Percentiles rank a stretch among this genome's conserved stretches.
Evolutionary conservation across 2,888 invertebrate genomes (phyloP).

Genomic region (Drosophila diplacantha): DNA sequence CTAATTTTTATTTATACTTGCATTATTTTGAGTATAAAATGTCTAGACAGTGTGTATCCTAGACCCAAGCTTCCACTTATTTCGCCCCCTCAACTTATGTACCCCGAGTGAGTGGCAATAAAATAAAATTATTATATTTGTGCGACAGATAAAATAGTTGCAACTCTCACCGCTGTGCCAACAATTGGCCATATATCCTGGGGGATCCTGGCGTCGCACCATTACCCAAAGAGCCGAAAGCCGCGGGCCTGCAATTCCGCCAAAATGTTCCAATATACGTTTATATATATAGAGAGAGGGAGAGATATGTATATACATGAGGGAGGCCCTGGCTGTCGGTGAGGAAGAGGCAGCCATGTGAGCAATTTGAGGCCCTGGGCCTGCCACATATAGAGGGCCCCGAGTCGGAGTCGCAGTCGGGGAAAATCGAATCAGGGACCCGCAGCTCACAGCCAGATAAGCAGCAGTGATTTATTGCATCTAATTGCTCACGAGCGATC

Average conservation of each 20-base stretch:
- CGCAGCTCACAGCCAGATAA: conserved; percentile 49
- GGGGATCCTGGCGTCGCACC: conserved; percentile 21
- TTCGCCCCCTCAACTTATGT: conserved; percentile 13
- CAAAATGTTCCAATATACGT: conserved; percentile 14
- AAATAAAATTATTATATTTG: conserved; percentile 36
- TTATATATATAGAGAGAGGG: not conserved
- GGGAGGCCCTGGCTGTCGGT: not conserved
- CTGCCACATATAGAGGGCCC: conserved; percentile 26
- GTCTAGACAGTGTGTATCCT: not conserved
- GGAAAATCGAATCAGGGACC: conserved; percentile 37
- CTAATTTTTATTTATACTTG: not conserved
- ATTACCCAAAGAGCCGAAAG: conserved; percentile 22
- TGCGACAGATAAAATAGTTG: conserved; percentile 37
- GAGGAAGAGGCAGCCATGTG: conserved; percentile 50
- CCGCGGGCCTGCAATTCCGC: conserved; percentile 35
- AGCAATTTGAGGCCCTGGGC: conserved; percentile 41
- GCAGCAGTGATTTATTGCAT: conserved; percentile 61
- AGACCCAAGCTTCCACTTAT: not conserved
- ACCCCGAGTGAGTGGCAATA: conserved; percentile 13
- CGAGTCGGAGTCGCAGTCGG: conserved; percentile 15
- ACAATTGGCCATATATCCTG: conserved; percentile 31
- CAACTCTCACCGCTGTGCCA: conserved; percentile 26
- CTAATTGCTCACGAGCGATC: conserved; percentile 62
- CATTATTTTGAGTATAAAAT: not conserved
- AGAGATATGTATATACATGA: not conserved